Conservation (phyloP, 2,888 invertebrate species). For the Leptarthrus brevirostris region DNA sequence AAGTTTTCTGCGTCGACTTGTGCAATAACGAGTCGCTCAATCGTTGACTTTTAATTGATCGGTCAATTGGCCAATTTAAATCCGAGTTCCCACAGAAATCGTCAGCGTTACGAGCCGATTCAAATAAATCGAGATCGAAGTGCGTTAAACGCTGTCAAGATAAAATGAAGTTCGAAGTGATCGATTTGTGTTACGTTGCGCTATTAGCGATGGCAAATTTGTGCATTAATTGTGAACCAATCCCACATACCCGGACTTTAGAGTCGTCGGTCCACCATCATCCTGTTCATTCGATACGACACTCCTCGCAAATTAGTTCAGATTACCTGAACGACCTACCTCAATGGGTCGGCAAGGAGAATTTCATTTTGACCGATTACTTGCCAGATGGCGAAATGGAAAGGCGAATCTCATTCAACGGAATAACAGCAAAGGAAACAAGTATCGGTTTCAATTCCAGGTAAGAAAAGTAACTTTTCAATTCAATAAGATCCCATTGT, state of each 20-base stretch:
- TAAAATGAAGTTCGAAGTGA: not conserved
- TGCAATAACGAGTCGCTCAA: too few species aligned
- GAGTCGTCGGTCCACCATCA: not conserved
- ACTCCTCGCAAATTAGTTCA: too few species aligned
- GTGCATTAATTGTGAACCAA: conserved; percentile 27
- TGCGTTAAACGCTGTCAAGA: too few species aligned
- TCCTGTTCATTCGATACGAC: not conserved
- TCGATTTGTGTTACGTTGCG: not conserved
- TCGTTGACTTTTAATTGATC: not conserved
- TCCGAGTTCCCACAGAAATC: not conserved
- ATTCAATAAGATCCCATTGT: not conserved
- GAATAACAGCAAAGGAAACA: conserved; percentile 77
- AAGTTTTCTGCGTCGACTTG: too few species aligned
- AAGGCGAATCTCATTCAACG: conserved; percentile 73
- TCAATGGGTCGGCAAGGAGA: conserved; percentile 63
- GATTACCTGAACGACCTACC: conserved; percentile 11
- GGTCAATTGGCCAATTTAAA: conserved; percentile 26
- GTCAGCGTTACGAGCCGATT: not conserved
- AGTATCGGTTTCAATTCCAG: conserved; percentile 43
- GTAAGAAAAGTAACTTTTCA: conserved; percentile 8
- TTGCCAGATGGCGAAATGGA: conserved; percentile 79
- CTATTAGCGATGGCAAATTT: not conserved
- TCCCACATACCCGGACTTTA: not conserved
- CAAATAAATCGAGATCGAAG: not conserved
- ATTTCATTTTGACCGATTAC: conserved; percentile 75